phyloP scores from a whole-genome alignment of 2,797 vertebrate species.

The Sebastes taczanowskii region DNA sequence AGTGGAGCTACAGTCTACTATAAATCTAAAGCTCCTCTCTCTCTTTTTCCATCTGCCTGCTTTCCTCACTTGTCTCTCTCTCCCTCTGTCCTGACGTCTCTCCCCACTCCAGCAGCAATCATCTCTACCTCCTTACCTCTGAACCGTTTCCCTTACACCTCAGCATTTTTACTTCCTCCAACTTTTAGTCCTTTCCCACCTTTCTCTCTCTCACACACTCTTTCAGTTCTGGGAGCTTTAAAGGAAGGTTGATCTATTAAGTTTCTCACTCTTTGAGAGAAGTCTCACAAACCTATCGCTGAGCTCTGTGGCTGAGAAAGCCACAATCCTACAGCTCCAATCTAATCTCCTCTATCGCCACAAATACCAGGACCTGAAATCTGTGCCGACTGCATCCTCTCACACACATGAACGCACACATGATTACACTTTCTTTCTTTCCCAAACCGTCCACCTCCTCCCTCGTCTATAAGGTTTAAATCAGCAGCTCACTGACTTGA shows the following conservation, averaged over 20 bases:
- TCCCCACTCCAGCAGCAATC: conserved; percentile 21
- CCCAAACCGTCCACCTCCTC: conserved; percentile 24
- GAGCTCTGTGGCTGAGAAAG: conserved; percentile 42
- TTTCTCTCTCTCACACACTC: background rate
- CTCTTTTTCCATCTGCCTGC: conserved; percentile 39
- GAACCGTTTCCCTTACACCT: conserved; percentile 40
- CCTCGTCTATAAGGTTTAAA: conserved; percentile 48
- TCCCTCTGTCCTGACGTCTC: background rate
- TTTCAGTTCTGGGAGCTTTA: conserved; percentile 33
- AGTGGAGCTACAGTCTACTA: conserved; percentile 51
- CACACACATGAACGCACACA: conserved; percentile 13
- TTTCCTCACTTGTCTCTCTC: conserved; percentile 35
- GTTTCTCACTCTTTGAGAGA: conserved; percentile 61
- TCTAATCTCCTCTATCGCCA: conserved; percentile 62
- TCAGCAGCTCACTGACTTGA: conserved; percentile 58
- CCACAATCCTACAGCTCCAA: conserved; percentile 51
- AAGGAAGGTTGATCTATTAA: conserved; percentile 56
- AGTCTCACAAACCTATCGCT: conserved; percentile 42
- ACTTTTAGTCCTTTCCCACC: conserved; percentile 8
- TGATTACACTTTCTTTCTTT: conserved; percentile 39
- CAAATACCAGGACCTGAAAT: conserved; percentile 49
- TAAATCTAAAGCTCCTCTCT: conserved; percentile 57
- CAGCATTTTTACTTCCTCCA: conserved; percentile 36
- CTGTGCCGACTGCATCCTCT: conserved; percentile 39
- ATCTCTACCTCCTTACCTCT: conserved; percentile 22